phyloP scores from a whole-genome alignment of 2,888 invertebrate species.

The Cataglyphis rosenhaueri region DNA sequence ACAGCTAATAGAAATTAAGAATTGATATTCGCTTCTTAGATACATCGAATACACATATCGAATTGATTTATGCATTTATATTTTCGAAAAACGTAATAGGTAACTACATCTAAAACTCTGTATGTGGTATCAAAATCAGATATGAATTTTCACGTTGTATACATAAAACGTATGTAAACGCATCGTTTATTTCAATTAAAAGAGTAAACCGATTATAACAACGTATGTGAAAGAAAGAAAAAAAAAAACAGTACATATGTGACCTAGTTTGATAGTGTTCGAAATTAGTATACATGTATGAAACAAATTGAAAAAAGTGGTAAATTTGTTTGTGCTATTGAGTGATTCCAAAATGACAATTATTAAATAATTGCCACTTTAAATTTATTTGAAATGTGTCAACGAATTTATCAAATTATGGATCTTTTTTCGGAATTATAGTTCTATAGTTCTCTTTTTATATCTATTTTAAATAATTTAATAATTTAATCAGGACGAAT shows the following conservation, averaged over 20 bases:
- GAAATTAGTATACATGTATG: background rate
- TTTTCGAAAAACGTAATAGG: background rate
- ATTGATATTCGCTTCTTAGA: background rate
- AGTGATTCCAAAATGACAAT: background rate
- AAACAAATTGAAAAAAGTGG: background rate
- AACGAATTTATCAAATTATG: background rate
- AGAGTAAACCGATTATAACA: slow-evolving; percentile 19
- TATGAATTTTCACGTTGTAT: background rate
- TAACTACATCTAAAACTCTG: background rate
- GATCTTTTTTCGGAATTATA: background rate
- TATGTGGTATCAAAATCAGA: slow-evolving; percentile 12
- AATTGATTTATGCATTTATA: background rate
- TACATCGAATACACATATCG: too few species aligned
- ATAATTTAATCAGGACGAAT: background rate
- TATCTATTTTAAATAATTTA: background rate
- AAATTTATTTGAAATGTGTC: background rate
- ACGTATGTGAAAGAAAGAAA: background rate
- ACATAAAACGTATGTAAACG: slow-evolving; percentile 12
- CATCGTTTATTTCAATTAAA: slow-evolving; percentile 13
- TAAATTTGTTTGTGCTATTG: background rate
- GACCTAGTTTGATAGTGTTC: background rate
- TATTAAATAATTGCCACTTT: background rate
- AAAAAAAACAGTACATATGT: background rate
- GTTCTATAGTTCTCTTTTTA: background rate
- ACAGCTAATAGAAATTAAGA: background rate